These are phyloP conservation scores for Turnix velox DNA, from an alignment of 2,113 vertebrate species.

Conservation along the genomic window DNA sequence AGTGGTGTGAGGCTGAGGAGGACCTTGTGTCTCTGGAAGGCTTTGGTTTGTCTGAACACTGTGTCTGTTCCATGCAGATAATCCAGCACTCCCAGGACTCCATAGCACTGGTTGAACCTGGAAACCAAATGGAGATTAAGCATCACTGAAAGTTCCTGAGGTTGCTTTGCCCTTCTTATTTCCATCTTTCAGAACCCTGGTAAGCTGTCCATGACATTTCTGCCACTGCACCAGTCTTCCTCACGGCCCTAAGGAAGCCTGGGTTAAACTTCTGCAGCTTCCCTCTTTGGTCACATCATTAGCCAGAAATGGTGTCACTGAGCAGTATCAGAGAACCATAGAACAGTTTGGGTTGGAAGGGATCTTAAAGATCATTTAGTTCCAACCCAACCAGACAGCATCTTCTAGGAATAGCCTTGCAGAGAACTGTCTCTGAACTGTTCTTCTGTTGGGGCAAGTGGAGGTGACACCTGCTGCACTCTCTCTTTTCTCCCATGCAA, in stretches of 20 bases:
- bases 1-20: constrained; percentile 84
- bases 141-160: background rate
- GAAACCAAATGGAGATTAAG: background rate
- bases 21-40: constrained; percentile 81
- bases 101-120: constrained; percentile 93
- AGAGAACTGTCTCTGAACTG: background rate
- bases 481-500: background rate
- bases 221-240: background rate
- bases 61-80: constrained; percentile 86
- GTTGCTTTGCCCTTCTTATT: background rate
- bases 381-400: too few relatives aligned
- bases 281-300: fast-evolving
- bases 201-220: fast-evolving
- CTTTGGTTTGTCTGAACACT: constrained; percentile 81
- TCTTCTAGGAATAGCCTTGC: background rate
- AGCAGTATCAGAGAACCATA: too few relatives aligned
- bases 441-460: background rate
- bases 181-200: background rate
- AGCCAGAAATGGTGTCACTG: background rate
- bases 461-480: background rate
- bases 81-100: constrained; percentile 88
- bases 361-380: too few relatives aligned
- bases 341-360: too few relatives aligned
- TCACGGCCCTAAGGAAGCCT: background rate
- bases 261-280: background rate